Evolutionary conservation across 1,140 invertebrate species (phyloP).

Genomic region (Leptoteleia sp.): DNA sequence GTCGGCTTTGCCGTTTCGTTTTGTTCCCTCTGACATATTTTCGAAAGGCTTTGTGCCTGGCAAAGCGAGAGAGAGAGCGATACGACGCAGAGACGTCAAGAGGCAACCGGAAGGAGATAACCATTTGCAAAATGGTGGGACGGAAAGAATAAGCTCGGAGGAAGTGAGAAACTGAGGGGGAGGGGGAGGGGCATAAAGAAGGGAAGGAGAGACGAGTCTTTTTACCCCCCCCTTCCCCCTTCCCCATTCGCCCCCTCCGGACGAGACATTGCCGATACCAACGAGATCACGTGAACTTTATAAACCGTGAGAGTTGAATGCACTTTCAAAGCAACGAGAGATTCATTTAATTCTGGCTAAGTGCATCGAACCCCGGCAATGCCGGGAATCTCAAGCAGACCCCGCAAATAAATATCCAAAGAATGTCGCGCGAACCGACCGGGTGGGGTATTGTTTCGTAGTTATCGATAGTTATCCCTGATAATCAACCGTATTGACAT

Average conservation of each 20-base stretch:
- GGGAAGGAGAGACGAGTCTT: background rate
- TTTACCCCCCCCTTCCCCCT: too few relatives aligned
- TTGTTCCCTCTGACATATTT: conserved; percentile 73
- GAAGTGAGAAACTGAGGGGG: conserved; percentile 5
- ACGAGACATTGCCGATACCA: conserved; percentile 17
- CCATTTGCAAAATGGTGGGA: conserved; percentile 32
- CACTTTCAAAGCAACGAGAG: conserved; percentile 24
- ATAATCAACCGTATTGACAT: too few relatives aligned
- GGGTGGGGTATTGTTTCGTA: too few relatives aligned
- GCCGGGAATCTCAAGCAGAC: conserved; percentile 22
- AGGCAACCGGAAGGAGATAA: conserved; percentile 49
- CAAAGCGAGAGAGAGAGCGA: conserved; percentile 51
- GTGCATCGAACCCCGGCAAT: conserved; percentile 12
- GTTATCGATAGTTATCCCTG: conserved; percentile 29
- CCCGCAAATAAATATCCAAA: conserved; percentile 17
- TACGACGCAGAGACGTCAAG: conserved; percentile 46
- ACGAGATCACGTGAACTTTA: conserved; percentile 12
- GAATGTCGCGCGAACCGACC: conserved; percentile 1
- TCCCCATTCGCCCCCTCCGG: too few relatives aligned
- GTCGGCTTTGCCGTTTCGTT: conserved; percentile 64
- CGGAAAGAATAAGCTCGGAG: conserved; percentile 18
- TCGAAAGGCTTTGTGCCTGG: conserved; percentile 70
- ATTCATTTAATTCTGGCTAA: conserved; percentile 46
- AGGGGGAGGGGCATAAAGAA: too few relatives aligned
- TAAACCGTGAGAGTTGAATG: conserved; percentile 35